Evolutionary conservation across 2,888 invertebrate genomes (phyloP), one percentile per base, ranked within the genome.

Genomic region (Polyommatus iphigenia): DNA sequence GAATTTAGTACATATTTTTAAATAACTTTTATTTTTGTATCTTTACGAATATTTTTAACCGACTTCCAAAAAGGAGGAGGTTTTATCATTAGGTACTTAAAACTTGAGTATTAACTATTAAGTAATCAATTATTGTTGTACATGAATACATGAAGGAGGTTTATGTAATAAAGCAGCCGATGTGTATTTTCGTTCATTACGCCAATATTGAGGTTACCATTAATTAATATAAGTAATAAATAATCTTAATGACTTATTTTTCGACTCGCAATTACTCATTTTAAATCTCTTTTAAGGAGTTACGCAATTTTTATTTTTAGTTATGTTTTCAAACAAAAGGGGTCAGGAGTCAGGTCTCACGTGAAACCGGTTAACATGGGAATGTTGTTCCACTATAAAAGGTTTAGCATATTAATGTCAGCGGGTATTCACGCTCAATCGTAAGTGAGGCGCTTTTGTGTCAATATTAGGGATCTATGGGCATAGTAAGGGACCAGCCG

Each of bases 321-420:
- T 67, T 13, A 67, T 20, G 10, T 67, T 20, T 24, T 75, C 20
- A 71, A 77, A 36, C 59, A 57, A 10, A 77, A 57, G 57, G 57
- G 41, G 36, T 36, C 57, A 57, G 54, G 50, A 54, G 29, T 76
- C 73, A 77, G 77, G 62, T 75, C 75, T 50, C 75, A 6, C 29
- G 24, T 15, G 20, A 5, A 75, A 87, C 84, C 86, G 80, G 80
- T 87, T 87, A 82, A 83, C 83, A 84, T 83, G 84, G 83, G 82
- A 81, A 83, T 84, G 84, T 84, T 83, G 83, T 81, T 87, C 86
- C 88, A 87, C 86, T 83, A 84, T 86, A 87, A 88, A 90, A 81
- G 85, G 89, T 89, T 90, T 85, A 81, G 83, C 80, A 83, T 84
- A 84, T 84, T 85, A 85, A 84, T 83, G 78, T 80, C 76, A 67